Percentiles rank a stretch among this genome's conserved stretches.
phyloP scores from a whole-genome alignment of 2,888 invertebrate genomes.

The Acleris literana region DNA sequence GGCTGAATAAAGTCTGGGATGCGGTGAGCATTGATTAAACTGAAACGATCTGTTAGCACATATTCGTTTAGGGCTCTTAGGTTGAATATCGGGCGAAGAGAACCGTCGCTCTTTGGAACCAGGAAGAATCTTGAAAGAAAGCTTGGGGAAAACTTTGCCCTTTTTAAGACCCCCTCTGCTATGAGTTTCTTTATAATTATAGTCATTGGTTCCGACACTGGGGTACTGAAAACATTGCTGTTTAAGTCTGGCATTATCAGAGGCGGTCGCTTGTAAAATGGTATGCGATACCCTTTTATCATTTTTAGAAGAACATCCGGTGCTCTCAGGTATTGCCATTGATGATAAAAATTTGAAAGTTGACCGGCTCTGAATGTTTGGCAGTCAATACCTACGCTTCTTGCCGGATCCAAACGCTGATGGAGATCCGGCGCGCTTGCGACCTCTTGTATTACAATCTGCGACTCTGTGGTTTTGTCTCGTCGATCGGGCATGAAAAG shows the following conservation, averaged over 20 bases:
- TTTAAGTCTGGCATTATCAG: slow-evolving; percentile 1
- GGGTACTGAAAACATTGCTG: not conserved
- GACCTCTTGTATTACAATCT: not conserved
- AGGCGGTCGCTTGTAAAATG: not conserved
- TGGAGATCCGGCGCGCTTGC: not conserved
- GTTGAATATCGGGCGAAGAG: not conserved
- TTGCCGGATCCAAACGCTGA: not conserved
- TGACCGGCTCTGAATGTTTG: slow-evolving; percentile 4
- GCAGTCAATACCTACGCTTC: not conserved
- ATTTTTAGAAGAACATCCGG: not conserved
- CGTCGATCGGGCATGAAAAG: not conserved
- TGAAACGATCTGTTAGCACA: not conserved
- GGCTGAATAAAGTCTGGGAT: not conserved
- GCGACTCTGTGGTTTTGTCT: not conserved
- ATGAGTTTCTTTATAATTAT: not conserved
- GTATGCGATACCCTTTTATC: slow-evolving; percentile 1
- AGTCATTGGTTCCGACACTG: not conserved
- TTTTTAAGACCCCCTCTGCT: not conserved
- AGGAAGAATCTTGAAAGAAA: not conserved
- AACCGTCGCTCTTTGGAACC: slow-evolving; percentile 1
- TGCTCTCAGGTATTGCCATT: not conserved
- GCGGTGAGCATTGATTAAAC: not conserved
- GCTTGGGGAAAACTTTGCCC: not conserved
- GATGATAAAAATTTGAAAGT: not conserved
- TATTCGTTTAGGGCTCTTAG: slow-evolving; percentile 1